Evolutionary conservation across 1,140 invertebrate species (phyloP), one percentile per base, ranked within the genome.

Genomic region (Aleiodes sp.): DNA sequence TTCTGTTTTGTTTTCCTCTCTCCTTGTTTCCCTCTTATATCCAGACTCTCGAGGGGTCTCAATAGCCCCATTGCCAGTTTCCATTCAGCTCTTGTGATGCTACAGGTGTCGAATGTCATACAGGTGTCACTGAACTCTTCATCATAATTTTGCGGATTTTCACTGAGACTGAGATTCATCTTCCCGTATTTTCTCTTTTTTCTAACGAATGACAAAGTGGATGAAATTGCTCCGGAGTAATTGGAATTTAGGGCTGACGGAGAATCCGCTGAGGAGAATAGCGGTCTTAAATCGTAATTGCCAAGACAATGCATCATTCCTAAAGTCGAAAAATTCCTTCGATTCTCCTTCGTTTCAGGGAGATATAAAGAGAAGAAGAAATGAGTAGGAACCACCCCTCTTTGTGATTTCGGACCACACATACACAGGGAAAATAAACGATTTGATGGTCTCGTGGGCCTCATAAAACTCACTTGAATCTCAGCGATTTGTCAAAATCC

Each of bases 31-130:
- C 33, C 39, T 63, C 66, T n/a, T n/a, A n/a, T n/a, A n/a, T n/a
- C n/a, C n/a, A 43, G n/a, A 9, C 39, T 37, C 33, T 12, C 43
- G 3, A 9, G 9, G 21, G n/a, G 33, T 57, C 71, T 56, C 37
- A 74, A 72, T 72, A 46, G 62, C 69, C 64, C 70, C 35, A 24
- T 39, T 65, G 59, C 10, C 28, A 12, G 52, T 28, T 43, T 62
- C 12, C 35, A 35, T 56, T 31, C 56, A 56, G 16, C 65, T 67
- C 73, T 68, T 72, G 74, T 63, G 71, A 75, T 70, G 80, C 82
- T 81, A 84, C 82, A 83, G 82, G 81, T 84, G 81, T 82, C 79
- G 78, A 69, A 82, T 79, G 78, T 75, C 75, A 79, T 84, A 82
- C 80, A 79, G 81, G 76, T 82, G 76, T 79, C 79, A 73, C 68